Conservation (phyloP, 2,113 vertebrate species). For the Engystomops pustulosus region DNA sequence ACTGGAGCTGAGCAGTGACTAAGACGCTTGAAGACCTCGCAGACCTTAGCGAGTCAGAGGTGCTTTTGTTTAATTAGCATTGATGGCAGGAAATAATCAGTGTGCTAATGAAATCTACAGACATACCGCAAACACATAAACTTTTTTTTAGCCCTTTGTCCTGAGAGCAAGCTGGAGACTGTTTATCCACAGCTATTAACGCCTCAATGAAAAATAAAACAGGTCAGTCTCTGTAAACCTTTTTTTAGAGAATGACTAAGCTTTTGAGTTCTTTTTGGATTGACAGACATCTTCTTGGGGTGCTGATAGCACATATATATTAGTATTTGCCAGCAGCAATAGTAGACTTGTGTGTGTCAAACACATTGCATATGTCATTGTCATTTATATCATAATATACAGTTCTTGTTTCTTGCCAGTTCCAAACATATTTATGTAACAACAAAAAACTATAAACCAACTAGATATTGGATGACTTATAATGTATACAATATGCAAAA, state of each 20-base stretch:
- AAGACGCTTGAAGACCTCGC: slow-evolving; percentile 36
- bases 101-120: slow-evolving; percentile 56
- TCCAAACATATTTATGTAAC: too few relatives aligned
- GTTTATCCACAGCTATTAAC: slow-evolving; percentile 37
- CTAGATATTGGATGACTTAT: background rate
- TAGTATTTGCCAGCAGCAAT: background rate
- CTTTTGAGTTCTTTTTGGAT: background rate
- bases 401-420: background rate
- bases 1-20: slow-evolving; percentile 36
- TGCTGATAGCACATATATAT: background rate
- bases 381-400: background rate
- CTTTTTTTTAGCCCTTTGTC: slow-evolving; percentile 30
- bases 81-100: slow-evolving; percentile 52
- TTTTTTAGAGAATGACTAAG: background rate
- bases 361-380: background rate
- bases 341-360: background rate
- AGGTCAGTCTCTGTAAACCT: background rate
- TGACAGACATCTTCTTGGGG: background rate
- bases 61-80: slow-evolving; percentile 56
- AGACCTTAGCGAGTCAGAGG: slow-evolving; percentile 51
- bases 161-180: slow-evolving; percentile 41
- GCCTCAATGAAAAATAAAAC: background rate
- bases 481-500: background rate
- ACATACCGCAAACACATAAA: slow-evolving; percentile 48
- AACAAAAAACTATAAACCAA: too few relatives aligned